A percentile compares a stretch with the other conserved stretches of the same genome.
phyloP scores from a whole-genome alignment of 2,888 invertebrate genomes.

The Ligdia adustata region DNA sequence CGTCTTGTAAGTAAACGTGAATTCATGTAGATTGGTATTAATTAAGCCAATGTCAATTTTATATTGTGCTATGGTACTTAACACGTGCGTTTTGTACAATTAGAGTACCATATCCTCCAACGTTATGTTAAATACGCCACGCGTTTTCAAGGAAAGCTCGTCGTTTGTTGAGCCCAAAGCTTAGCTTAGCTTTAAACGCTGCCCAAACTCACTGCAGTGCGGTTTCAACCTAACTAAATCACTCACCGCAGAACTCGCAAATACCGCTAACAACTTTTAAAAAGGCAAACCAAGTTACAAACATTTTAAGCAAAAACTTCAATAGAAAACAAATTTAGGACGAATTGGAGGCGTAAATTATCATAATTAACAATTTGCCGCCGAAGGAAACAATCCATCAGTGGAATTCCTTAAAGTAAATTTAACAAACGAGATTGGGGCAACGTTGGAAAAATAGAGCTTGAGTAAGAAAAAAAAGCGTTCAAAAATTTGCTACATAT shows the following conservation, averaged over 20 bases:
- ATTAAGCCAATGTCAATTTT: too few relatives aligned
- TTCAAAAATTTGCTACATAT: too few relatives aligned
- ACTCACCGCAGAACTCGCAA: constrained; percentile 6
- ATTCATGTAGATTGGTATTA: too few relatives aligned
- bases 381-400: constrained; percentile 73
- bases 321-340: constrained; percentile 21
- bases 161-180: too few relatives aligned
- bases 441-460: constrained; percentile 34
- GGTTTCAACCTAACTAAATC: neutral
- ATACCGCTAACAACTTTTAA: constrained; percentile 40
- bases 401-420: constrained; percentile 60
- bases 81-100: too few relatives aligned
- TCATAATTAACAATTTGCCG: constrained; percentile 73
- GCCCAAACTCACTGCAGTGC: neutral
- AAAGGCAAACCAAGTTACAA: constrained; percentile 51
- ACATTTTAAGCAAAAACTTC: constrained; percentile 46
- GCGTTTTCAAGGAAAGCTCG: too few relatives aligned
- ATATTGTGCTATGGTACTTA: too few relatives aligned
- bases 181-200: too few relatives aligned
- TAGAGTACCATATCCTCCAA: too few relatives aligned
- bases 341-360: constrained; percentile 51
- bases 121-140: too few relatives aligned
- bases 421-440: constrained; percentile 49
- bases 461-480: too few relatives aligned
- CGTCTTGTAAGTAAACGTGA: too few relatives aligned